Evolutionary conservation across 2,797 vertebrate species (phyloP), one percentile per base, ranked within the genome.

Genomic region (Heteromormyrus szaboi): DNA sequence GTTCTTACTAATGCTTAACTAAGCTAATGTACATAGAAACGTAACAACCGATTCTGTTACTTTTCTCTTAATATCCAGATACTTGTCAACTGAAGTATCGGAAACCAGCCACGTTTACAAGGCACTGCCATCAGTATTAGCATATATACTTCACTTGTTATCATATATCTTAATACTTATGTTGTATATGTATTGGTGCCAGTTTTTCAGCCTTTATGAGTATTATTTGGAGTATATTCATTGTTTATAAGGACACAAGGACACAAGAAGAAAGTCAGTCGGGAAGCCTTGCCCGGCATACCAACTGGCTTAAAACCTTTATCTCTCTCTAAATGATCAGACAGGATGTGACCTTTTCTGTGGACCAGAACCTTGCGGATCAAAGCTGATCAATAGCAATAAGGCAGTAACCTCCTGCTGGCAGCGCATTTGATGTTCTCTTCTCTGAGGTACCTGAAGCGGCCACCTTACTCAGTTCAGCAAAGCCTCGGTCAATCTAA

Each of bases 331-430:
- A 44, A 48, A 53, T 59, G 76, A 41, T 87, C 59, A n/a, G 44
- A 85, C 33, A 85, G 81, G 81, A 89, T 92, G 93, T 95, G 94
- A 96, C 95, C 95, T 96, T 96, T 96, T 92, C 93, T 91, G 90
- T 94, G 94, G 90, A 87, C 89, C 91, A 83, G 93, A 94, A 96
- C 95, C 95, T 96, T 95, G 95, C 89, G 72, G 93, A 95, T 96
- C 95, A 96, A 95, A 95, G 92, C 93, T 93, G 95, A 95, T 96
- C 96, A 94, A 96, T 96, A 94, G 93, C 93, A 94, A 95, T 95
- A 96, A 95, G 95, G 95, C 94, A 85, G 89, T 19, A 89, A 91
- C 81, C 46, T 11, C 46, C 92, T 25, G 91, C 92, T 91, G 89
- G 94, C 91, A 92, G 90, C 88, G 89, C 91, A 92, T 95, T 94